Percentiles rank a stretch among this genome's conserved stretches.
These are phyloP conservation scores for Trichonephila inaurata DNA, from an alignment of 1,140 invertebrate species.

Conservation along the genomic window DNA sequence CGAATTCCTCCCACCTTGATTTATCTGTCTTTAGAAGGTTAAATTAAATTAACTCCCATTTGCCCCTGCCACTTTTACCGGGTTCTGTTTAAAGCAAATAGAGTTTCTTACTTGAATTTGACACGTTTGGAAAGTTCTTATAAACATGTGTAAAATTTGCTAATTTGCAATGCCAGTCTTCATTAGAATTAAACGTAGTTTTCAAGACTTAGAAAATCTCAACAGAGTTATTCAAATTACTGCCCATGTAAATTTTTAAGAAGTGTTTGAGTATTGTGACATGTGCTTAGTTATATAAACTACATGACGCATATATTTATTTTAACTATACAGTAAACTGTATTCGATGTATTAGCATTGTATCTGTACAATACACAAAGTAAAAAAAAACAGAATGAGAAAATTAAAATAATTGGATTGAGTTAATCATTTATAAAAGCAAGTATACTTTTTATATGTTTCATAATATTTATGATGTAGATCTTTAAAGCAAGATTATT, in stretches of 20 bases:
- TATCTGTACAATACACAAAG: too few relatives aligned
- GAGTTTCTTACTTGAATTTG: not conserved
- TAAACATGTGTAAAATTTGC: not conserved
- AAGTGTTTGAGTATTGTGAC: not conserved
- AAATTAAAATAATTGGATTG: too few relatives aligned
- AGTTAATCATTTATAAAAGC: too few relatives aligned
- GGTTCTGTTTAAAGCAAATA: not conserved
- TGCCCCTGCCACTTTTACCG: too few relatives aligned
- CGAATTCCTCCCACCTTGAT: not conserved
- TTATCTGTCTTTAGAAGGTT: not conserved
- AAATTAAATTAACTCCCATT: slow-evolving; percentile 6
- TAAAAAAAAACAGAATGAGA: too few relatives aligned
- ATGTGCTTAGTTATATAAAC: not conserved
- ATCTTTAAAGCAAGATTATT: too few relatives aligned
- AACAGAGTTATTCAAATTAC: not conserved
- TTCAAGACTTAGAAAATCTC: not conserved
- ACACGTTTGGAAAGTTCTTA: not conserved
- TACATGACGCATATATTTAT: too few relatives aligned
- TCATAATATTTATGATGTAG: too few relatives aligned
- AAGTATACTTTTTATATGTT: too few relatives aligned
- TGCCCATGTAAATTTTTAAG: not conserved
- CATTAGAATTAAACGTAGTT: slow-evolving; percentile 30
- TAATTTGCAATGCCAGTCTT: not conserved
- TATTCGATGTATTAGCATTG: too few relatives aligned
- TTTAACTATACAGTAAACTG: too few relatives aligned